Evolutionary conservation across 2,888 invertebrate species (phyloP).

Genomic region (Smittia aterrima): DNA sequence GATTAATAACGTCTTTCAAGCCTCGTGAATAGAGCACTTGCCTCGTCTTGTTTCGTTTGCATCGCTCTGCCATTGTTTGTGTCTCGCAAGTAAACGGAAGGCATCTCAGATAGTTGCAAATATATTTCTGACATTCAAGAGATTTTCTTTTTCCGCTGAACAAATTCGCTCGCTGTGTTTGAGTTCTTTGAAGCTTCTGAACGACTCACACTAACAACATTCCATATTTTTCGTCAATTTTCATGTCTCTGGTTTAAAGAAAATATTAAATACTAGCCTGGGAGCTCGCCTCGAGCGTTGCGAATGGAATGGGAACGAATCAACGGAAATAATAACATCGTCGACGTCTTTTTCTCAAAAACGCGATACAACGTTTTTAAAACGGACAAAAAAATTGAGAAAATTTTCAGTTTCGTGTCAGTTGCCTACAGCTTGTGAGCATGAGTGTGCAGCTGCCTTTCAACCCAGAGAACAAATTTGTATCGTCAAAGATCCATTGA

Average conservation of each 20-base stretch:
- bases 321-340: not conserved
- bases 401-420: conserved; percentile 34
- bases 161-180: not conserved
- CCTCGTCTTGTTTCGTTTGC: not conserved
- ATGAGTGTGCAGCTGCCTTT: conserved; percentile 34
- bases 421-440: conserved; percentile 37
- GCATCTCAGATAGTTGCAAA: not conserved
- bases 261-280: conserved; percentile 8
- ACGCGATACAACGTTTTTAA: not conserved
- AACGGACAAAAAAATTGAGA: conserved; percentile 33
- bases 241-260: conserved; percentile 28
- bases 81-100: not conserved
- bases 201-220: not conserved
- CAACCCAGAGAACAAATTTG: conserved; percentile 26
- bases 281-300: not conserved
- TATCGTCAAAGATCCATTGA: conserved; percentile 13
- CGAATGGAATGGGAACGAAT: not conserved
- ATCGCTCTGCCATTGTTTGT: not conserved
- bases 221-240: conserved; percentile 38
- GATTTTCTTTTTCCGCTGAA: not conserved
- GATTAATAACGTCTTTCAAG: too few species aligned
- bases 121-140: conserved; percentile 12
- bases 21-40: too few species aligned
- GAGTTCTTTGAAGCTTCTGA: not conserved
- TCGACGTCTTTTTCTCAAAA: not conserved